These are phyloP conservation scores for Dreissena polymorpha DNA, from an alignment of 1,140 invertebrate genomes.

Conservation along the genomic window DNA sequence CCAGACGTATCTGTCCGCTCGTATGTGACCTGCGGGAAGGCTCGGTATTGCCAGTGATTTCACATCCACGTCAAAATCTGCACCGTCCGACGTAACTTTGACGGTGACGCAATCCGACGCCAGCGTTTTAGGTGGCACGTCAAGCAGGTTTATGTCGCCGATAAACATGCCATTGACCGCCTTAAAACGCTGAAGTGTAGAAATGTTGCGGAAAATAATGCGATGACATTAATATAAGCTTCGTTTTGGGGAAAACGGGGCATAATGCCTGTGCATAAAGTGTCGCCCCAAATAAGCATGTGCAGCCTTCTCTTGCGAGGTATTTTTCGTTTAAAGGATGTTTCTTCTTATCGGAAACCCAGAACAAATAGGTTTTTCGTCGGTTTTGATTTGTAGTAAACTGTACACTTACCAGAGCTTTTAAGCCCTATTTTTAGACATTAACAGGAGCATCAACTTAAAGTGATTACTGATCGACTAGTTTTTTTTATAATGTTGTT, in stretches of 20 bases:
- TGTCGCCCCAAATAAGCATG: not conserved
- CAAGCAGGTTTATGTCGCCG: slow-evolving; percentile 7
- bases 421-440: no score
- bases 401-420: not conserved
- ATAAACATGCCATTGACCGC: slow-evolving; percentile 45
- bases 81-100: not conserved
- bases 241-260: not conserved
- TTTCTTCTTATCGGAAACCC: not conserved
- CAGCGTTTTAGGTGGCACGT: slow-evolving; percentile 21
- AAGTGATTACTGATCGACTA: no score
- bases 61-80: not conserved
- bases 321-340: not conserved
- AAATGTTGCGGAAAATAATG: no score
- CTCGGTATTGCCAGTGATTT: slow-evolving; percentile 9
- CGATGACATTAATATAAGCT: no score
- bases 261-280: not conserved
- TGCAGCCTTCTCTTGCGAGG: not conserved
- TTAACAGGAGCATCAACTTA: no score
- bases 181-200: slow-evolving; percentile 34
- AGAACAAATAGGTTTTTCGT: not conserved
- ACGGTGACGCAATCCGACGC: slow-evolving; percentile 30
- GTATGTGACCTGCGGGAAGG: slow-evolving; percentile 31
- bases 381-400: not conserved
- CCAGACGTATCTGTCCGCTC: slow-evolving; percentile 44
- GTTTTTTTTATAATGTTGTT: no score